A percentile compares a stretch with the other conserved stretches of the same genome.
These are phyloP conservation scores for Ammodytes dubius DNA, from an alignment of 2,113 vertebrate species.

Conservation along the genomic window DNA sequence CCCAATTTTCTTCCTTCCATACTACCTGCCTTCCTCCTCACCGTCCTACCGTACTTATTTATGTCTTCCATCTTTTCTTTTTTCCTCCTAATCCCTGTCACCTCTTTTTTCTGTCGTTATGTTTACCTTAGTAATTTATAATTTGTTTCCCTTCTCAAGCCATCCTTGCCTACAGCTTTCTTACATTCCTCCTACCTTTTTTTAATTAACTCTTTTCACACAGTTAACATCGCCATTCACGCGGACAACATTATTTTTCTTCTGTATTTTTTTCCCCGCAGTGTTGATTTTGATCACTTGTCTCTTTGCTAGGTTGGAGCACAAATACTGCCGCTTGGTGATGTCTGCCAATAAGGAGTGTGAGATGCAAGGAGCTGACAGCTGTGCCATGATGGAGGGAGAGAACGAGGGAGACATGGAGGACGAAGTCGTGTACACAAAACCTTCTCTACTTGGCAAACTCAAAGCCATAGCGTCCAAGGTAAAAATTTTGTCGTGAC, in stretches of 20 bases:
- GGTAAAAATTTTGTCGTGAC: constrained; percentile 82
- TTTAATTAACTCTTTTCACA: not conserved
- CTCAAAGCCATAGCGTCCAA: constrained; percentile 96
- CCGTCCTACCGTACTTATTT: not conserved
- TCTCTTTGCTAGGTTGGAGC: constrained; percentile 89
- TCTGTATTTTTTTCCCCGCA: not conserved
- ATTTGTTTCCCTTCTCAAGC: too few relatives aligned
- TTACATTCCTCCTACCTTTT: not conserved
- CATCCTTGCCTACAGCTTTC: not conserved
- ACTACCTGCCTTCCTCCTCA: not conserved
- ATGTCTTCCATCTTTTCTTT: not conserved
- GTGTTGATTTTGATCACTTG: constrained; percentile 31
- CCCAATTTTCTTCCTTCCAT: not conserved
- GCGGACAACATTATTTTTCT: not conserved
- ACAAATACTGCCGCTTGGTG: constrained; percentile 97
- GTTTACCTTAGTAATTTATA: not conserved
- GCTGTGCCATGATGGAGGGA: constrained; percentile 99
- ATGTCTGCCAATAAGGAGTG: constrained; percentile 97
- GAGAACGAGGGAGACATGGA: constrained; percentile 97
- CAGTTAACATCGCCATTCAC: constrained; percentile 12
- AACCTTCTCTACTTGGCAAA: constrained; percentile 92
- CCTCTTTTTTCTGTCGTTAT: not conserved
- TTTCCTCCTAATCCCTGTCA: not conserved
- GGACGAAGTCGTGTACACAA: constrained; percentile 95
- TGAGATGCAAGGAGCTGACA: constrained; percentile 95